These are phyloP conservation scores for Actinostola sp. DNA, from an alignment of 92 coral and sea anemone species.

Conservation along the genomic window DNA sequence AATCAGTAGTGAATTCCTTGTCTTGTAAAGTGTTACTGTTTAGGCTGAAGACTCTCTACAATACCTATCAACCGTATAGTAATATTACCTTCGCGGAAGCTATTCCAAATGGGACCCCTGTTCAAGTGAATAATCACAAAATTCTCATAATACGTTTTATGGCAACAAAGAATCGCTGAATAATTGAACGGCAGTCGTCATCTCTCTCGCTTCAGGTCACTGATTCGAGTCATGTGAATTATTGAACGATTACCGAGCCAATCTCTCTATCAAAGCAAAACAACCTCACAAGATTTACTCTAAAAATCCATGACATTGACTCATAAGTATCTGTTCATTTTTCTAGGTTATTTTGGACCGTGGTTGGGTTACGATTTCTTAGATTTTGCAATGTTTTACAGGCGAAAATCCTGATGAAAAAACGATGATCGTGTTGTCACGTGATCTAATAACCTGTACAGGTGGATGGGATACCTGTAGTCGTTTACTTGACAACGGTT, in stretches of 20 bases:
- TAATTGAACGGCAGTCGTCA: conserved; percentile 68
- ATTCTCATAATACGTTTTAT: conserved; percentile 82
- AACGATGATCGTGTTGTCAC: conserved; percentile 6
- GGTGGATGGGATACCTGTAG: conserved; percentile 27
- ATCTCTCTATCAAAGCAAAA: conserved; percentile 31
- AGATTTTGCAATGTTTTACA: background rate
- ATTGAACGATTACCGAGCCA: conserved; percentile 61
- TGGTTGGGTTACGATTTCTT: background rate
- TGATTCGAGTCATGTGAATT: conserved; percentile 56
- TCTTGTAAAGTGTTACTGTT: background rate
- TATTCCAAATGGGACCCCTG: conserved; percentile 60
- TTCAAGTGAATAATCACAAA: conserved; percentile 74
- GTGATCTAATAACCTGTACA: conserved; percentile 26
- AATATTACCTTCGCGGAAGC: conserved; percentile 60
- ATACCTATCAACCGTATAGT: background rate
- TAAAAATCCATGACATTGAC: background rate
- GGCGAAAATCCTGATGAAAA: background rate
- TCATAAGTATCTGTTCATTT: background rate
- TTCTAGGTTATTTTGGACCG: background rate
- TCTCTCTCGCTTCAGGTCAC: conserved; percentile 67
- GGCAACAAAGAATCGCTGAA: conserved; percentile 65
- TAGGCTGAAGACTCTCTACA: background rate
- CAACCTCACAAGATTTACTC: background rate
- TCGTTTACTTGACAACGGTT: conserved; percentile 26
- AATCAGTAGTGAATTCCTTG: background rate